Base-by-base conservation (phyloP, 2,113 vertebrate species). In the Ophthalmolycus amberensis region DNA sequence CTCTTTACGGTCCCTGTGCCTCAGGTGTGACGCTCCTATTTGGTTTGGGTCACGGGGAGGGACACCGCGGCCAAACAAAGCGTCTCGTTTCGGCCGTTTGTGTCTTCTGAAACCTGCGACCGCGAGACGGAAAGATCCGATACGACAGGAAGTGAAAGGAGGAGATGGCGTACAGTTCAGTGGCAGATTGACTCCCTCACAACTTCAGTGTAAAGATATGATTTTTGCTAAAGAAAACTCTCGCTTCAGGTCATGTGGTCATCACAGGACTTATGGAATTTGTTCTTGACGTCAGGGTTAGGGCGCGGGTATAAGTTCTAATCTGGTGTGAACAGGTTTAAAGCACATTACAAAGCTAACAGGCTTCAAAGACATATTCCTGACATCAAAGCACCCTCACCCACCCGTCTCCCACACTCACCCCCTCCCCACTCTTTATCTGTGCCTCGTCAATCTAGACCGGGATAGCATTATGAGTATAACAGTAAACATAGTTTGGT, bases 281-380 rank as follows among this genome's bases (percentile, higher is more conserved):
- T 78, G 62, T 75, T 79, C 20, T 62, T 54, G 62, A 74, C 54
- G 46, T 75, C 27, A 7, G 25, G 29, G 58, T 75, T 22, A 67
- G 72, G 62, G 69, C 46, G 64, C n/a, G 67, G 59, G 54, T 66
- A 46, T 56, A 82, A 82, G 85, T 89, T 89, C 77, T 88, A 72
- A 88, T 85, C 75, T 82, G 89, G 87, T 81, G 84, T 84, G 75
- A 70, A 83, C 89, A 84, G 82, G 58, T 94, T 94, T 93, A 91
- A 89, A 88, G 84, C 86, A 72, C 79, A 87, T 94, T 90, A 92
- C 87, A 88, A 90, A 85, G 85, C 83, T 80, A 86, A 85, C 58
- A 38, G 89, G 82, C 92, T 94, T 93, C 93, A 94, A 93, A 94
- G 88, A 87, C 70, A 71, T 79, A 66, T 74, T 81, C n/a, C 79